Base-by-base conservation (phyloP, 2,113 vertebrate genomes). In the Chloropsis cyanopogon region DNA sequence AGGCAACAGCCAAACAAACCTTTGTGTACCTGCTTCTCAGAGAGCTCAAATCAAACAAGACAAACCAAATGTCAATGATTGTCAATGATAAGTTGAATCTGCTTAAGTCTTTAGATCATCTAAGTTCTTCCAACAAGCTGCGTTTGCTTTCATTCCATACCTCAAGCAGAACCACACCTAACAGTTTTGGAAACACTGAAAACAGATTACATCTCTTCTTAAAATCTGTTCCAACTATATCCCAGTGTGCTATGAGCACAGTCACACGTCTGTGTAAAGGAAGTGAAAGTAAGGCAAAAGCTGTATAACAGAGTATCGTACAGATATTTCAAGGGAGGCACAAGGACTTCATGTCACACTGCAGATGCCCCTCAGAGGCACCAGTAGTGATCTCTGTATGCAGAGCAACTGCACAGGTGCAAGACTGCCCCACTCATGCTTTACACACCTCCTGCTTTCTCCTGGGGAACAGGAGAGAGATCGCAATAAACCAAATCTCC, bases 321-420 rank as follows among this genome's bases (percentile, higher is more conserved):
- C 0, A n/a, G 14, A 5, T 14, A 16, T 64, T 52, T 76, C 68
- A 88, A 68, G 28, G 28, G 23, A 85, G 21, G 39, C 46, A 56
- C 12, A 11, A 35, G 61, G 35, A 85, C 57, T 28, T 53, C 35
- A 29, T 4, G 37, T 20, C 33, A 11, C 2, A 6, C 41, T 86
- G 76, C 59, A 91, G 28, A 12, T 39, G 77, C 47, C 39, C 31
- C 35, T 15, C 13, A 33, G 24, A 75, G 52, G 65, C 49, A 66
- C 63, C 37, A 42, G 24, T 0, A 54, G 35, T 53, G 14, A 41
- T 7, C 61, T 49, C 1, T 12, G 20, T 3, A 28, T 1, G 8
- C 52, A 77, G 50, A 81, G 60, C 54, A 72, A 18, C 29, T 77
- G 59, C 2, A 9, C 31, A 47, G 25, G 12, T 24, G 25, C 57